Evolutionary conservation across 2,113 vertebrate species (phyloP).

Genomic region (Thalassoma bifasciatum): DNA sequence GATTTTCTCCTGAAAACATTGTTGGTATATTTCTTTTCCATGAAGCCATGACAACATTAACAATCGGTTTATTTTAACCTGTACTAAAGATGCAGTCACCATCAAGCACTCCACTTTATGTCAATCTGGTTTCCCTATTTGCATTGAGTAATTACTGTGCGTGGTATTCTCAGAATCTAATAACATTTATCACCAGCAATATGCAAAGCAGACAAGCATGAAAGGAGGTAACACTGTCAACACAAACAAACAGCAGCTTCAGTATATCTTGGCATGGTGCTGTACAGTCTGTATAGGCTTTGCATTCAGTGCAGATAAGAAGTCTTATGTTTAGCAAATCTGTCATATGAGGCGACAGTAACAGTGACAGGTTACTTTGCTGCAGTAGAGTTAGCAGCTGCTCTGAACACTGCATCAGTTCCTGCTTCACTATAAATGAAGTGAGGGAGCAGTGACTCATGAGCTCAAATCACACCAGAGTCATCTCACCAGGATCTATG

Average conservation of each 20-base stretch:
- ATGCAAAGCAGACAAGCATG: slow-evolving; percentile 13
- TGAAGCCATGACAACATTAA: not conserved
- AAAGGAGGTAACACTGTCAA: slow-evolving; percentile 17
- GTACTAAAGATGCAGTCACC: not conserved
- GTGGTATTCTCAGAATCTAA: slow-evolving; percentile 1
- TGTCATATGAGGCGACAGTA: slow-evolving; percentile 9
- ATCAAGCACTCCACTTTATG: not conserved
- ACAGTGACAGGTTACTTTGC: slow-evolving; percentile 22
- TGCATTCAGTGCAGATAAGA: slow-evolving; percentile 7
- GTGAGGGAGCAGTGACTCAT: slow-evolving; percentile 34
- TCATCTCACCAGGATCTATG: slow-evolving; percentile 20
- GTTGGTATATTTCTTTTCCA: too few species aligned
- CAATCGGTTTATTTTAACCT: not conserved
- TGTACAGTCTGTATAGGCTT: slow-evolving; percentile 22
- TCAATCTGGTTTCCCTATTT: not conserved
- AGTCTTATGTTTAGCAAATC: slow-evolving; percentile 33
- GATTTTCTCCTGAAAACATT: too few species aligned
- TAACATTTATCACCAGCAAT: slow-evolving; percentile 10
- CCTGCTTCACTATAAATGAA: slow-evolving; percentile 9
- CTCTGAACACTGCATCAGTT: slow-evolving; percentile 29
- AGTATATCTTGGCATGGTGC: slow-evolving; percentile 1
- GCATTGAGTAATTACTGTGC: not conserved
- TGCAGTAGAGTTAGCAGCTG: slow-evolving; percentile 13
- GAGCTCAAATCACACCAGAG: slow-evolving; percentile 27
- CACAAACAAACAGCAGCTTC: slow-evolving; percentile 45